phyloP scores from a whole-genome alignment of 2,113 vertebrate genomes.

The Ahaetulla prasina region DNA sequence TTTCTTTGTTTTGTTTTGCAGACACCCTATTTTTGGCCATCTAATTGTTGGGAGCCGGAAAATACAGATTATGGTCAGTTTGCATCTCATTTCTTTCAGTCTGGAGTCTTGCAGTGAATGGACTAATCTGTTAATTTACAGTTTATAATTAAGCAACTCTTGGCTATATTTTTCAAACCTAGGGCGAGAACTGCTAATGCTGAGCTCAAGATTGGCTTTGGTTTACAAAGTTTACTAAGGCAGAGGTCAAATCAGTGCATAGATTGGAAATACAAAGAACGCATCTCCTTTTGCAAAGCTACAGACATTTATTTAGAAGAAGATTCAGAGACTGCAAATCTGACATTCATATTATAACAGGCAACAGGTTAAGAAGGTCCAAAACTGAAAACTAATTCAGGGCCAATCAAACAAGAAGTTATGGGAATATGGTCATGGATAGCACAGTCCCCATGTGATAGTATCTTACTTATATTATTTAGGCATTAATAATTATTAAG shows the following conservation, averaged over 20 bases:
- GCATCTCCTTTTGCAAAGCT: background rate
- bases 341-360: background rate
- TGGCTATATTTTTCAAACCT: conserved; percentile 18
- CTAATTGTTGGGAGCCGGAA: conserved; percentile 98
- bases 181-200: conserved; percentile 39
- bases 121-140: conserved; percentile 33
- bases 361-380: background rate
- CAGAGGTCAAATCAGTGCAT: conserved; percentile 5
- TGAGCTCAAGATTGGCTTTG: conserved; percentile 24
- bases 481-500: background rate
- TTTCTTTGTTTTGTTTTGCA: conserved; percentile 58
- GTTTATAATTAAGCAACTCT: conserved; percentile 22
- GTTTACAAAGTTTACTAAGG: conserved; percentile 35
- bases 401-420: background rate
- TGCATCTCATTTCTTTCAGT: conserved; percentile 49
- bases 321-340: background rate
- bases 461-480: background rate
- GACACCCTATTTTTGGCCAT: conserved; percentile 99
- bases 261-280: background rate
- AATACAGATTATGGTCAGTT: conserved; percentile 96
- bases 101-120: conserved; percentile 17
- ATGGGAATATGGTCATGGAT: fast-evolving
- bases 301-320: background rate
- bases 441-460: background rate
- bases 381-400: background rate